Evolutionary conservation across 2,797 vertebrate genomes (phyloP).

Genomic region (Chiroxiphia lanceolata): DNA sequence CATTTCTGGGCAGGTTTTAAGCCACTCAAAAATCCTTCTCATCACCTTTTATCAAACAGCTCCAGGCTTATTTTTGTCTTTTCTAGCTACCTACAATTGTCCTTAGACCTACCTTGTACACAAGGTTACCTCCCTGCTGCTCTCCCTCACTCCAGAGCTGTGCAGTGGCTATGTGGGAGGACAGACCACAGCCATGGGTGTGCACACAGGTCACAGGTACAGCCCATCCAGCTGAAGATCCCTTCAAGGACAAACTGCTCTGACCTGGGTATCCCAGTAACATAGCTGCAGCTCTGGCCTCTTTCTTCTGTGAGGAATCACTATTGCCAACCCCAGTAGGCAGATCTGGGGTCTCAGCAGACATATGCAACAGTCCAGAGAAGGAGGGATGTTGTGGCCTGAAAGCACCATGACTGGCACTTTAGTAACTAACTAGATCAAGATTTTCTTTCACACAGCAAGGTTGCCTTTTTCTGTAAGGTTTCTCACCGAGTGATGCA

Average conservation of each 20-base stretch:
- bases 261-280: fast-evolving
- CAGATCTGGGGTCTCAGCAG: not conserved
- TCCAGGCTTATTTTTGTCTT: not conserved
- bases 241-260: not conserved
- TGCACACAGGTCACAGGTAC: not conserved
- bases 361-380: not conserved
- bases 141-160: not conserved
- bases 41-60: not conserved
- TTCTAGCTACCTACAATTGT: not conserved
- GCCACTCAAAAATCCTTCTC: not conserved
- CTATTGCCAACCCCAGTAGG: not conserved
- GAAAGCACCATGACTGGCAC: not conserved
- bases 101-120: not conserved
- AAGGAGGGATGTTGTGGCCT: not conserved
- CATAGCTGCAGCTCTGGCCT: not conserved
- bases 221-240: not conserved
- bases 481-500: not conserved
- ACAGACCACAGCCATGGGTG: not conserved
- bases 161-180: not conserved
- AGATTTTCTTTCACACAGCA: not conserved
- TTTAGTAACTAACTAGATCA: not conserved
- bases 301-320: not conserved
- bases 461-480: not conserved
- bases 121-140: not conserved
- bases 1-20: not conserved